Percentiles rank a stretch among this genome's conserved stretches.
Evolutionary conservation across 2,797 vertebrate genomes (phyloP).

Genomic region (Xenentodon cancila): DNA sequence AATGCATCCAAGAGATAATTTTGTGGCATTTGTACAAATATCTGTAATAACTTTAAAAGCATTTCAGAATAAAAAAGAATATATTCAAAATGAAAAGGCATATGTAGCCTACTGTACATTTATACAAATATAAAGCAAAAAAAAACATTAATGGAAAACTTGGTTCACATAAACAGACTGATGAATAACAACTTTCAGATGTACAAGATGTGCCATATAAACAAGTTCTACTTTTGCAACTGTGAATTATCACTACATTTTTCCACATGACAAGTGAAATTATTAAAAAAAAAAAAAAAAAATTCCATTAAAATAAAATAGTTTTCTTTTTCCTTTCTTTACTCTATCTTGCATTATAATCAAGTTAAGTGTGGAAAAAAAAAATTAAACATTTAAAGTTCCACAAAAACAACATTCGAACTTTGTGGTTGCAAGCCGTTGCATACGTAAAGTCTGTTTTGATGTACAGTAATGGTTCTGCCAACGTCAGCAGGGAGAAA

Average conservation of each 20-base stretch:
- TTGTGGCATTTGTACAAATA: neutral
- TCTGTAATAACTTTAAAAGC: neutral
- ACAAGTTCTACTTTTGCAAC: neutral
- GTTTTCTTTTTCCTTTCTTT: neutral
- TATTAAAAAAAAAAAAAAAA: neutral
- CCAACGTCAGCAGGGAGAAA: neutral
- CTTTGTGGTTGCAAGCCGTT: conserved; percentile 17
- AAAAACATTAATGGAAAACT: neutral
- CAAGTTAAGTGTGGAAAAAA: neutral
- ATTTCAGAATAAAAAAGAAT: neutral
- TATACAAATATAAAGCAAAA: neutral
- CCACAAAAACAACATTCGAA: neutral
- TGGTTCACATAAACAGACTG: neutral
- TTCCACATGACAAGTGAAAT: neutral
- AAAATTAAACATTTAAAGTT: neutral
- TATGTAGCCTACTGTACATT: neutral
- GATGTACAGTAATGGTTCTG: conserved; percentile 3
- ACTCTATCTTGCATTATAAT: too few relatives aligned
- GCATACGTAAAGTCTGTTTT: neutral
- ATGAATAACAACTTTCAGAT: neutral
- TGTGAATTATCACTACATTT: conserved; percentile 7
- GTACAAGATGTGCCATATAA: neutral
- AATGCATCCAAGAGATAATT: neutral
- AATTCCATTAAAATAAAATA: neutral
- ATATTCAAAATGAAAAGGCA: neutral